Percentiles rank a stretch among this genome's conserved stretches.
Evolutionary conservation across 2,113 vertebrate genomes (phyloP).

Genomic region (Ariopsis seemanni): DNA sequence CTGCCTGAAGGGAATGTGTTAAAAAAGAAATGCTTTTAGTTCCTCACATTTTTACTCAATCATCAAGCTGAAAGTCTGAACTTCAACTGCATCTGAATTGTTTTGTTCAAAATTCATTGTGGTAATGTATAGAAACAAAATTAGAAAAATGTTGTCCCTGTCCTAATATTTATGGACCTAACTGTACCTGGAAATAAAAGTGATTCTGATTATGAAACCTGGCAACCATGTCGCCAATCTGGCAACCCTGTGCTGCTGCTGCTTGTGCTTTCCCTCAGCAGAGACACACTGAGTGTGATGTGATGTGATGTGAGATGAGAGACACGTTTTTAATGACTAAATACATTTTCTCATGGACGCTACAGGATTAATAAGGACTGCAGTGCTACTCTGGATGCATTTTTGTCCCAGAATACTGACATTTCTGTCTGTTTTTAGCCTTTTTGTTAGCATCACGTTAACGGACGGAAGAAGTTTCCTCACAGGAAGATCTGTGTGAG

Average conservation of each 20-base stretch:
- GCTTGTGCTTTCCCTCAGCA: neutral
- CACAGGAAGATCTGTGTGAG: neutral
- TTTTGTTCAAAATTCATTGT: no score
- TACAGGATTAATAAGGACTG: conserved; percentile 4
- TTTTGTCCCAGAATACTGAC: neutral
- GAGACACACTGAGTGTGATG: neutral
- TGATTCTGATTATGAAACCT: neutral
- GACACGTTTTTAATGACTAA: neutral
- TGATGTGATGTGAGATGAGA: neutral
- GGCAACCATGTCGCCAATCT: conserved; percentile 1
- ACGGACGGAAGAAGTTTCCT: conserved; percentile 10
- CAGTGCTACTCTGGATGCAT: neutral
- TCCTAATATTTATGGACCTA: no score
- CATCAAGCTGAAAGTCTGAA: no score
- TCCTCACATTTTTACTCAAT: no score
- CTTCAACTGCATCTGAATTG: no score
- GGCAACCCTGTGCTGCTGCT: conserved; percentile 13
- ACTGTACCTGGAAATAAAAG: no score
- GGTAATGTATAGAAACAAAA: no score
- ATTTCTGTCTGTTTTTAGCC: neutral
- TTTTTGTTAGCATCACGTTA: neutral
- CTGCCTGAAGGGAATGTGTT: no score
- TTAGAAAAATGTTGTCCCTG: no score
- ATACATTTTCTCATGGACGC: neutral
- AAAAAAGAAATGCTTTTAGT: no score